These are phyloP conservation scores for Tyrannus savana DNA, from an alignment of 2,113 vertebrate species.

Conservation along the genomic window DNA sequence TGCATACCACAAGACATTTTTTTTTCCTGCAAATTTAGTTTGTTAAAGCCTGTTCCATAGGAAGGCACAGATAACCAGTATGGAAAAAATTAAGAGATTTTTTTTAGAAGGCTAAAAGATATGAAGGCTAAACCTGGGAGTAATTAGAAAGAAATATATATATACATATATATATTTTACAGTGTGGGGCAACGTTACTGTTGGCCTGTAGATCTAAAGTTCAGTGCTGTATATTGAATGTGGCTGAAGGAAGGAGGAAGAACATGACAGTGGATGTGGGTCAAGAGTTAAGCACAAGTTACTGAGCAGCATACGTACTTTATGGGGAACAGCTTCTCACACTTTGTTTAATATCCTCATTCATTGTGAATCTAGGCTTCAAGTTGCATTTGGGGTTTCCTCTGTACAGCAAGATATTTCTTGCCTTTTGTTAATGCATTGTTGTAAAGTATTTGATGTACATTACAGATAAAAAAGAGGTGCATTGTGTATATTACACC, in stretches of 20 bases:
- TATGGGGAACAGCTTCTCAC: conserved; percentile 88
- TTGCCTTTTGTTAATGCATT: conserved; percentile 96
- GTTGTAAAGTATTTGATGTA: conserved; percentile 99
- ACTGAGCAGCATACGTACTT: conserved; percentile 77
- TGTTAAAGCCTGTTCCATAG: conserved; percentile 86
- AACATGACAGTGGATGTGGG: conserved; percentile 57
- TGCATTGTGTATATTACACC: conserved; percentile 96
- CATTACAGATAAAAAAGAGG: conserved; percentile 86
- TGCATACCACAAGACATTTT: conserved; percentile 89
- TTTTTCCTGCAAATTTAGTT: conserved; percentile 85
- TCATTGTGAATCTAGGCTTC: conserved; percentile 87
- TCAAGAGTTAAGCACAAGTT: conserved; percentile 82
- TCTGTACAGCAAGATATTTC: conserved; percentile 85
- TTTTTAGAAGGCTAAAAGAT: conserved; percentile 71
- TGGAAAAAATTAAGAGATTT: conserved; percentile 65
- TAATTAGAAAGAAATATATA: conserved; percentile 72
- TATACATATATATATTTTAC: conserved; percentile 61
- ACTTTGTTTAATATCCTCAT: conserved; percentile 82
- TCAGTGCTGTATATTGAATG: conserved; percentile 67
- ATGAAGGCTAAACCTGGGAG: conserved; percentile 62
- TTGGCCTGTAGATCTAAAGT: conserved; percentile 62
- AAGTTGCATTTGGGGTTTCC: conserved; percentile 86
- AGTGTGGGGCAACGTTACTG: conserved; percentile 51
- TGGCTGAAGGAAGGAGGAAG: conserved; percentile 63
- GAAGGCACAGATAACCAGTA: conserved; percentile 77